Evolutionary conservation across 2,113 vertebrate species (phyloP), one percentile per base, ranked within the genome.

Genomic region (Hemichromis elongatus): DNA sequence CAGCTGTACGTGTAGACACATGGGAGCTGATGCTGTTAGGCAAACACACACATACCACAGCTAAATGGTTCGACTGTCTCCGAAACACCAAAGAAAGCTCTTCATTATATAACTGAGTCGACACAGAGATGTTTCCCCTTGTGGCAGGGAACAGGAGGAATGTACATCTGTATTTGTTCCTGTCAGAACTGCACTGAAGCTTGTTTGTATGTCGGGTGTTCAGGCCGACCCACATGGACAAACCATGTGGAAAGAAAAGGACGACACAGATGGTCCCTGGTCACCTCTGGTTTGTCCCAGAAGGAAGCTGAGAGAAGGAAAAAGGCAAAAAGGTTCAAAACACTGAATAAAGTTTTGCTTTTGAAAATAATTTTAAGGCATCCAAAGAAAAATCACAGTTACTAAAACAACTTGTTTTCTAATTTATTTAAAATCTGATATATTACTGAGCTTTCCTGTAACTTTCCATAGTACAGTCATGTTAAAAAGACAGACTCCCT

Each of bases 141-240:
- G 56, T 66, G 73, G 63, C 8, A 18, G 80, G 21, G 83, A 90
- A 87, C 82, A 82, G 80, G 16, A 88, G 88, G 86, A 92, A 88
- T 91, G 84, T 5, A 82, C 88, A 91, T 91, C 86, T 90, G 89
- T 83, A 88, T 89, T 81, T 85, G 86, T 56, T 89, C 83, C 30
- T 81, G 89, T 86, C 89, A 80, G 19, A 73, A 35, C 47, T 30
- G 68, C 21, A 45, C 37, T 78, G 78, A 40, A 66, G 56, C 12
- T 56, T 81, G 79, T 79, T 83, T 89, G 78, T 56, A 7, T 83
- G 82, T 24, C 6, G 8, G 21, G 12, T 24, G 87, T 37, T 11
- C 50, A 61, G 42, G 3, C 5, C 33, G 79, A 84, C 45, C 14
- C 59, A 16, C 3, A 10, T 0, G 57, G 30, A 47, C 47, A 45